Evolutionary conservation across 2,888 invertebrate species (phyloP), one percentile per base, ranked within the genome.

Genomic region (Diogma glabrata): DNA sequence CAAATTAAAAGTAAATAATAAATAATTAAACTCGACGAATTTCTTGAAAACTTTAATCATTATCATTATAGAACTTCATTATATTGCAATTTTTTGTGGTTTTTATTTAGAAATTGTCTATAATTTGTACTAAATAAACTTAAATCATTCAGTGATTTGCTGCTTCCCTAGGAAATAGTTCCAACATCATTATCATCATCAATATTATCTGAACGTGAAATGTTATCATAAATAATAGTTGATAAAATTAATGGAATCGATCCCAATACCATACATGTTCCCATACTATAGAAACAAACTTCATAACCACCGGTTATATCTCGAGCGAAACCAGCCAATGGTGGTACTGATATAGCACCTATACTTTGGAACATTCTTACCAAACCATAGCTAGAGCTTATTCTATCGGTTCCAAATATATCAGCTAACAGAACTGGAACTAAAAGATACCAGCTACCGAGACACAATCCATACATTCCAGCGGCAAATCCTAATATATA

Each of bases 291-390:
- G 69, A 84, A 84, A 60, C 82, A 82, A 63, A 80, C 78, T 3
- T 77, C 77, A 63, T 84, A 84, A 48, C 81, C 81, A 14, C 83
- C 84, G 0, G 83, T 82, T 2, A 82, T 73, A 62, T 84, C 84
- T 1, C 81, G 72, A 9, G 84, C 61, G 16, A 78, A 72, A 20
- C 84, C 84, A 55, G 83, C 80, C 22, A 84, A 72, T 1, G 84
- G 84, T 2, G 84, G 84, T 38, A 84, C 80, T 2, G 82, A 81
- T 22, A 84, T 79, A 0, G 83, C 84, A 0, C 83, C 82, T 19
- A 84, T 67, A 56, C 84, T 84, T 70, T 85, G 84, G 64, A 84
- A 85, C 79, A 85, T 81, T 14, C 85, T 69, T 17, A 84, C 82
- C 28, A 85, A 72, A 0, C 85, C 85, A 61, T 85, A 85, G 6